A percentile compares a stretch with the other conserved stretches of the same genome.
Evolutionary conservation across 2,888 invertebrate species (phyloP).

Genomic region (Brachyopa scutellaris): DNA sequence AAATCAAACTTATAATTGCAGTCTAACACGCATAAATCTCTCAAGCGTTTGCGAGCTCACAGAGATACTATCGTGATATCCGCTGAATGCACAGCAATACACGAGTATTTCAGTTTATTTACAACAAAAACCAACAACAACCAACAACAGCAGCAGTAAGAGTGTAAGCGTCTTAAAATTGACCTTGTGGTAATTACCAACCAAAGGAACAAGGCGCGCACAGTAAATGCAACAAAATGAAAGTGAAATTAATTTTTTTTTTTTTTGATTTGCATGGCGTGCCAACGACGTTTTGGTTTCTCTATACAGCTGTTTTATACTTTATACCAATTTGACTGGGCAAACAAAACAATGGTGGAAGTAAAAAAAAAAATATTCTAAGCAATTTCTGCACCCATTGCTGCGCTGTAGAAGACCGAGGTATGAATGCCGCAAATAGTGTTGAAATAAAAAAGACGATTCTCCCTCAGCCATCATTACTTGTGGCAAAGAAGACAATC

Average conservation of each 20-base stretch:
- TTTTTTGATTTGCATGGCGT: conserved; percentile 57
- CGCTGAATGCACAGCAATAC: conserved; percentile 45
- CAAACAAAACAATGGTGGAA: conserved; percentile 42
- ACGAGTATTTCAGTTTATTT: conserved; percentile 17
- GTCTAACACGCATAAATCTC: conserved; percentile 69
- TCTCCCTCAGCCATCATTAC: conserved; percentile 6
- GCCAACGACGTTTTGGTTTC: conserved; percentile 12
- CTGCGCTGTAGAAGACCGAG: conserved; percentile 5
- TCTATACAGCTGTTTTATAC: too few relatives aligned
- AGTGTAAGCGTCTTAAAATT: conserved; percentile 70
- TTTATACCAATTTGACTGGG: conserved; percentile 29
- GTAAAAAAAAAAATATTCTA: conserved; percentile 38
- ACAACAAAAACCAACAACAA: conserved; percentile 2
- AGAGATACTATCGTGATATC: conserved; percentile 51
- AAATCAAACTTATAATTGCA: conserved; percentile 69
- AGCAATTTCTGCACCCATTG: conserved; percentile 25
- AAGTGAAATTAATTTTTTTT: conserved; percentile 59
- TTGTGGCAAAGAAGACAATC: conserved; percentile 24
- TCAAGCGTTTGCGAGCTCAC: conserved; percentile 64
- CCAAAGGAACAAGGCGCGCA: conserved; percentile 58
- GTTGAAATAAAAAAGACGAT: conserved; percentile 31
- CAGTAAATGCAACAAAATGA: conserved; percentile 61
- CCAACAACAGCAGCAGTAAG: conserved; percentile 43
- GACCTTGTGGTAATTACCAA: conserved; percentile 69
- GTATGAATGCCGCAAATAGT: conserved; percentile 32